Percentiles rank a stretch among this genome's conserved stretches.
phyloP scores from a whole-genome alignment of 2,113 vertebrate genomes.

The Myotis yumanensis region DNA sequence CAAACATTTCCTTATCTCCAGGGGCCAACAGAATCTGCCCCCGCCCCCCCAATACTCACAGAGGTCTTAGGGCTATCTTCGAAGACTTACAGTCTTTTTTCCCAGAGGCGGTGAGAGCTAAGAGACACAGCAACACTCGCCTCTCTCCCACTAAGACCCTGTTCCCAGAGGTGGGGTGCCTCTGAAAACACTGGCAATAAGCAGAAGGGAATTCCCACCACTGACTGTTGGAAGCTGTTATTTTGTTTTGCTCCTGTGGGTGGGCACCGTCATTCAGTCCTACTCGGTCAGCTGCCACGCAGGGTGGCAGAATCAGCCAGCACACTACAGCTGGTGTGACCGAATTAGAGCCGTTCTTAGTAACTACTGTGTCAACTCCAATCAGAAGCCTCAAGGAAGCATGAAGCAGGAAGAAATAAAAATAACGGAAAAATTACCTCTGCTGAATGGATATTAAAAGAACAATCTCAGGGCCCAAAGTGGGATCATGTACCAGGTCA shows the following conservation, averaged over 20 bases:
- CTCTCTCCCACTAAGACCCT: neutral
- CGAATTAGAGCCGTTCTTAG: neutral
- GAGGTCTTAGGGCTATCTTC: fast-evolving
- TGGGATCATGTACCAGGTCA: neutral
- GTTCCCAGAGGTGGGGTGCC: neutral
- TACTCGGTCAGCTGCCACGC: neutral
- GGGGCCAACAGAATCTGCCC: neutral
- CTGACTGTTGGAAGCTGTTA: neutral
- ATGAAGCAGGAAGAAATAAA: slow-evolving; percentile 14
- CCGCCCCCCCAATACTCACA: too few species aligned
- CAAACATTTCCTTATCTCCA: neutral
- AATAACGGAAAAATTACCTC: neutral
- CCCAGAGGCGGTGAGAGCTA: neutral
- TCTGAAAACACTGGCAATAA: too few species aligned
- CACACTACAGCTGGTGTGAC: neutral
- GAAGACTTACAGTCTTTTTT: neutral
- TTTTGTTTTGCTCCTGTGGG: neutral
- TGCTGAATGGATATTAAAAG: neutral
- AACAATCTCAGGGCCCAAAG: neutral
- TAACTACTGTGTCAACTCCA: neutral
- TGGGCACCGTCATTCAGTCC: neutral
- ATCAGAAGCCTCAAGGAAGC: neutral
- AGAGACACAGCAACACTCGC: neutral
- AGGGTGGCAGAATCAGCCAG: neutral
- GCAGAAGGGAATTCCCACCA: too few species aligned